phyloP scores from a whole-genome alignment of 2,113 vertebrate species.

The Chaenogobius annularis region DNA sequence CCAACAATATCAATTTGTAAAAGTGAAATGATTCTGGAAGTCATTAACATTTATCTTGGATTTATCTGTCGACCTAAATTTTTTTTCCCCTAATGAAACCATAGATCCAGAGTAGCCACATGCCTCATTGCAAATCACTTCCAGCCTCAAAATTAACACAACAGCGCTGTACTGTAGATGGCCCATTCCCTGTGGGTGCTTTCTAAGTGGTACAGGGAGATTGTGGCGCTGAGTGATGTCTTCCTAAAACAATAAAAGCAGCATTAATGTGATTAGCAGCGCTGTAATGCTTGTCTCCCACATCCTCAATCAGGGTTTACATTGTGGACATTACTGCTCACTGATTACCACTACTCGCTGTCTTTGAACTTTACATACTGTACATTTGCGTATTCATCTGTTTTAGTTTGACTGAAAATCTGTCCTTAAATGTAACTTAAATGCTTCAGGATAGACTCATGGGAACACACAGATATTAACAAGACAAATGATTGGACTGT shows the following conservation, averaged over 20 bases:
- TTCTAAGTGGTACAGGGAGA: slow-evolving; percentile 33
- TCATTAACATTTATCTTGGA: slow-evolving; percentile 6
- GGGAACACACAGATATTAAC: slow-evolving; percentile 19
- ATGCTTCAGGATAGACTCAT: slow-evolving; percentile 54
- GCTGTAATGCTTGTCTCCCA: slow-evolving; percentile 65
- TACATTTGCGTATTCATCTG: slow-evolving; percentile 62
- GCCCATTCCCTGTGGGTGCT: slow-evolving; percentile 40
- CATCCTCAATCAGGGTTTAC: slow-evolving; percentile 58
- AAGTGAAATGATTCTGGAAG: background rate
- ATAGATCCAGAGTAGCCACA: slow-evolving; percentile 37
- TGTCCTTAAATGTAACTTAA: slow-evolving; percentile 50
- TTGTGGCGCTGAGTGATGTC: slow-evolving; percentile 72
- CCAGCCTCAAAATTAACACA: slow-evolving; percentile 61
- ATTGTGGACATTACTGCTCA: slow-evolving; percentile 20
- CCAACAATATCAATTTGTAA: slow-evolving; percentile 2
- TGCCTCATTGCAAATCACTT: slow-evolving; percentile 63
- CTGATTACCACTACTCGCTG: slow-evolving; percentile 62
- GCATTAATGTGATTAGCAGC: slow-evolving; percentile 74
- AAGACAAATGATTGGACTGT: slow-evolving; percentile 35
- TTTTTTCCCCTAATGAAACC: slow-evolving; percentile 19
- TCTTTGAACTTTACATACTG: slow-evolving; percentile 57
- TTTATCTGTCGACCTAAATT: slow-evolving; percentile 12
- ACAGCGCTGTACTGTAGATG: slow-evolving; percentile 31
- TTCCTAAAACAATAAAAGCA: slow-evolving; percentile 76
- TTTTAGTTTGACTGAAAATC: slow-evolving; percentile 65